Evolutionary conservation across 2,113 vertebrate genomes (phyloP).

Genomic region (Rhea americana): DNA sequence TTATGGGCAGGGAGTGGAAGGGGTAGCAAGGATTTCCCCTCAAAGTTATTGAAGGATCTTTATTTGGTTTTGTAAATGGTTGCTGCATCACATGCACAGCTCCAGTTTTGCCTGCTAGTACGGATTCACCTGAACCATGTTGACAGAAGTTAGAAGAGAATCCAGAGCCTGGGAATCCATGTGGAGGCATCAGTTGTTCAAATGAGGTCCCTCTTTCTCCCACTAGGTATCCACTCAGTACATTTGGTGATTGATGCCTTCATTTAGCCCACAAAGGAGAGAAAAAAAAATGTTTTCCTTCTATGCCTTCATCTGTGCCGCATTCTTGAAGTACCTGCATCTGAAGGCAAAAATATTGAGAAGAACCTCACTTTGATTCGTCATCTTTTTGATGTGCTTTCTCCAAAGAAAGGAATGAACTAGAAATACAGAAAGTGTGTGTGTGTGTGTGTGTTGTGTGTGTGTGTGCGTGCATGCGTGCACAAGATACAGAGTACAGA

Average conservation of each 20-base stretch:
- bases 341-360: neutral
- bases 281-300: neutral
- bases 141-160: neutral
- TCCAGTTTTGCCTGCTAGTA: neutral
- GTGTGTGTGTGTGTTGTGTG: neutral
- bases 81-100: neutral
- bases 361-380: neutral
- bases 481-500: neutral
- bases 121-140: neutral
- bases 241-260: neutral
- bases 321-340: neutral
- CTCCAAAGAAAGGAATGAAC: neutral
- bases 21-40: neutral
- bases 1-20: neutral
- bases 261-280: neutral
- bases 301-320: neutral
- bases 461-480: neutral
- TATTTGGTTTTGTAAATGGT: neutral
- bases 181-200: neutral
- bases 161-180: neutral
- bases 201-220: neutral
- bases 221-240: neutral
- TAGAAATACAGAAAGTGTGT: neutral
- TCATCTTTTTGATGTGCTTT: neutral
- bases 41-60: neutral